Percentiles rank a stretch among this genome's conserved stretches.
Evolutionary conservation across 2,888 invertebrate genomes (phyloP).

Genomic region (Drosophila stalkeri): DNA sequence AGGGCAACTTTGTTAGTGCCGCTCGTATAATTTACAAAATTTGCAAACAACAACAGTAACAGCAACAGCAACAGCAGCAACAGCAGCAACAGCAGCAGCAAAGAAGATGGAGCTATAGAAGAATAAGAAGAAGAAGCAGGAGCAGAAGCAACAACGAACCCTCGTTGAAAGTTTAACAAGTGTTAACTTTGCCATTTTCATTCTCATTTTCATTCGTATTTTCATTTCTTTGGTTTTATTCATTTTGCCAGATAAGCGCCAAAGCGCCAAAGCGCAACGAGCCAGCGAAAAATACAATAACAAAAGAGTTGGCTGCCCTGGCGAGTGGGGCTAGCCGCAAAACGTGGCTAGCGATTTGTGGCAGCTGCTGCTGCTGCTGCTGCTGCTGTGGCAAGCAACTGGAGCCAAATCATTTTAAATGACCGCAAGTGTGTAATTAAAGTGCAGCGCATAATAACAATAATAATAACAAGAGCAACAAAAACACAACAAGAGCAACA

Average conservation of each 20-base stretch:
- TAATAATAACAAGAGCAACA: slow-evolving; percentile 49
- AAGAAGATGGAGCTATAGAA: background rate
- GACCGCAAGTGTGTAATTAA: slow-evolving; percentile 79
- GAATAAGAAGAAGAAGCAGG: background rate
- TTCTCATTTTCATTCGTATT: slow-evolving; percentile 63
- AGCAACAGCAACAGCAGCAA: slow-evolving; percentile 29
- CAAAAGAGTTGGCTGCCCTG: slow-evolving; percentile 8
- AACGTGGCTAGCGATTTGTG: slow-evolving; percentile 46
- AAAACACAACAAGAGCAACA: slow-evolving; percentile 33
- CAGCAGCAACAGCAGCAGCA: too few relatives aligned
- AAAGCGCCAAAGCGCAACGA: slow-evolving; percentile 60
- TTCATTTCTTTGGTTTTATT: slow-evolving; percentile 68
- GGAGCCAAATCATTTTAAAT: slow-evolving; percentile 77
- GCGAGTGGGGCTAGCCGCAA: background rate
- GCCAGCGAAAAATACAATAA: slow-evolving; percentile 41
- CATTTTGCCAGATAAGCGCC: slow-evolving; percentile 71
- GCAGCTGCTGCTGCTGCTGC: slow-evolving; percentile 66
- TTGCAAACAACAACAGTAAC: slow-evolving; percentile 48
- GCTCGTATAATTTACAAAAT: slow-evolving; percentile 64
- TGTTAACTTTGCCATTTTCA: slow-evolving; percentile 79
- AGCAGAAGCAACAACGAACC: slow-evolving; percentile 49
- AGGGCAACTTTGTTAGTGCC: slow-evolving; percentile 73
- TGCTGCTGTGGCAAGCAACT: slow-evolving; percentile 49
- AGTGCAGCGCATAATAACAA: slow-evolving; percentile 72
- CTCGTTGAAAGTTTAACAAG: slow-evolving; percentile 77